Evolutionary conservation across 2,797 vertebrate genomes (phyloP).

Genomic region (Lindbergichthys nudifrons): DNA sequence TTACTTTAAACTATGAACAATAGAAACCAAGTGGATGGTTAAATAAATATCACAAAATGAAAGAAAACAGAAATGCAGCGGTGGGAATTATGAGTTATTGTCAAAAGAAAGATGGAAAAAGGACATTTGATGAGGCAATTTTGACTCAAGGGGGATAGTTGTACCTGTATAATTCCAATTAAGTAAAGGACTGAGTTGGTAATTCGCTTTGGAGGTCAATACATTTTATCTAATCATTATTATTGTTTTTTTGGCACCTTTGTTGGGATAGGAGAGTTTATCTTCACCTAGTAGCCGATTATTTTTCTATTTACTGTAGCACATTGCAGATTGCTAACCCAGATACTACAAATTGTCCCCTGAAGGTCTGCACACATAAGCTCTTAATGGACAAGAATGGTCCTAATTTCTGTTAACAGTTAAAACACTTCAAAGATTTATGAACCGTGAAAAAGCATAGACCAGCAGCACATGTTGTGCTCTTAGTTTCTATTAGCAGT

Average conservation of each 20-base stretch:
- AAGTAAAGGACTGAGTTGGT: slow-evolving; percentile 15
- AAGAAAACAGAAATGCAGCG: background rate
- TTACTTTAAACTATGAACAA: slow-evolving; percentile 9
- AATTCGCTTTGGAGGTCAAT: slow-evolving; percentile 18
- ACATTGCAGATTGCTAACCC: slow-evolving; percentile 41
- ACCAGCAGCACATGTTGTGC: slow-evolving; percentile 36
- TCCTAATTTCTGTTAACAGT: slow-evolving; percentile 71
- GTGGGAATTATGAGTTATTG: background rate
- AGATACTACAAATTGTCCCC: slow-evolving; percentile 65
- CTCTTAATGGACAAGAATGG: slow-evolving; percentile 65
- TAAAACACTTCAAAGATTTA: slow-evolving; percentile 65
- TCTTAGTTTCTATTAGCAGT: slow-evolving; percentile 63
- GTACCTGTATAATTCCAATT: slow-evolving; percentile 13
- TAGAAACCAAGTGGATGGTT: slow-evolving; percentile 13
- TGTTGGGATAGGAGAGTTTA: slow-evolving; percentile 26
- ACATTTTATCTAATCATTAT: slow-evolving; percentile 31
- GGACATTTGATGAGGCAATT: background rate
- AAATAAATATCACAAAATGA: background rate
- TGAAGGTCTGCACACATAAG: slow-evolving; percentile 57
- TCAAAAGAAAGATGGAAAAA: background rate
- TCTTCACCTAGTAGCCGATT: slow-evolving; percentile 30
- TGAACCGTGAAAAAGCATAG: slow-evolving; percentile 42
- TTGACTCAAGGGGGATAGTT: background rate
- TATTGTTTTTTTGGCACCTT: slow-evolving; percentile 22
- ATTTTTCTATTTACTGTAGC: slow-evolving; percentile 43